phyloP scores from a whole-genome alignment of 2,888 invertebrate species.

The Muschampia plurimacula region DNA sequence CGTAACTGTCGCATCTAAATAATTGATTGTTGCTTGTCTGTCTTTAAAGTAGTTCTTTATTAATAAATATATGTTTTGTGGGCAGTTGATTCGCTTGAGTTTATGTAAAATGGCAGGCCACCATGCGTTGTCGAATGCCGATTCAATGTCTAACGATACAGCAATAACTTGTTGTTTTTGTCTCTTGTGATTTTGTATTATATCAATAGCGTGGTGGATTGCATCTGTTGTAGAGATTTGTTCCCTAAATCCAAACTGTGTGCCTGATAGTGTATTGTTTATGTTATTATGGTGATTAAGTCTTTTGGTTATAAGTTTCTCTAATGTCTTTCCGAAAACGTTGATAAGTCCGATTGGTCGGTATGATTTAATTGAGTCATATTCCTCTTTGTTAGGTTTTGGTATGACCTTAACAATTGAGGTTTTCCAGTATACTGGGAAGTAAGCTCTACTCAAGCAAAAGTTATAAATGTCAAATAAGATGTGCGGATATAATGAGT shows the following conservation, averaged over 20 bases:
- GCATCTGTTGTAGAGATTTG: not conserved
- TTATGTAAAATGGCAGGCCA: not conserved
- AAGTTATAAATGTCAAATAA: not conserved
- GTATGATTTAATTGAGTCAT: not conserved
- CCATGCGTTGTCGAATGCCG: not conserved
- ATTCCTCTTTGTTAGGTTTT: not conserved
- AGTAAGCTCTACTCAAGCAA: not conserved
- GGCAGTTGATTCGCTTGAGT: not conserved
- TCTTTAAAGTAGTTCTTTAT: not conserved
- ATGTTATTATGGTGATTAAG: not conserved
- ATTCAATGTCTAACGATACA: not conserved
- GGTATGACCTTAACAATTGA: not conserved
- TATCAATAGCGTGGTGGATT: not conserved
- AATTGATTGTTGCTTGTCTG: slow-evolving; percentile 9
- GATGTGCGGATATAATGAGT: not conserved
- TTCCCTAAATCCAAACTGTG: not conserved
- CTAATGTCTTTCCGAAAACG: not conserved
- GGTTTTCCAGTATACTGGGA: not conserved
- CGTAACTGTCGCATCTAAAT: not conserved
- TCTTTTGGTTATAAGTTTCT: not conserved
- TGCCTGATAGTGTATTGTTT: not conserved
- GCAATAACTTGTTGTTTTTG: not conserved
- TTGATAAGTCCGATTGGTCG: slow-evolving; percentile 5
- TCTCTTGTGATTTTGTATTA: not conserved
- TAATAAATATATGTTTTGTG: not conserved